Base-by-base conservation (phyloP, 2,797 vertebrate species). In the Furcifer pardalis region DNA sequence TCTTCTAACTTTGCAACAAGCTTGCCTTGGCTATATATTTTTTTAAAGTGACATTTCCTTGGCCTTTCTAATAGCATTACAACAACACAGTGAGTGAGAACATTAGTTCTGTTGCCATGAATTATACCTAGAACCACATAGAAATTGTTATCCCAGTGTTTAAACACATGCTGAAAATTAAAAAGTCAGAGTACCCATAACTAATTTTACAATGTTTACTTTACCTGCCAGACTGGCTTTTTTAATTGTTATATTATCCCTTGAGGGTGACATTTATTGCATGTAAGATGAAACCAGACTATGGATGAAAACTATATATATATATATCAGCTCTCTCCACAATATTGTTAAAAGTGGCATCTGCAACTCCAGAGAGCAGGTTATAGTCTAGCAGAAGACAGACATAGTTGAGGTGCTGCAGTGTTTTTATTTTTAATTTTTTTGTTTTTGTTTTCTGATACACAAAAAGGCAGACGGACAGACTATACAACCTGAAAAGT, bases 301-400 rank as follows among this genome's bases (percentile, higher is more conserved):
- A 42, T 35, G 15, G 19, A 7, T 5, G 35, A 32, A 37, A 76
- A 42, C 23, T 42, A 59, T 35, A 30, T 52, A 76, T 35, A 30
- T 52, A 76, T 76, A 72, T 66, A 17, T 65, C 32, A 52, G 25
- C 6, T 68, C 74, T 30, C 56, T 32, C 12, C 37, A 81, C 49
- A 71, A n/a, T 15, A 42, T 60, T 17, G 42, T 60, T 59, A 59
- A n/a, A 81, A 59, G 13, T 60, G 8, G 4, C 40, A 12, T n/a
- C 6, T 73, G n/a, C 59, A 73, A 7, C 6, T 25, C 27, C 63
- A 49, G 7, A 15, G 0, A 0, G 27, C 46, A 40, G 0, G 5
- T 69, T 74, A 59, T 1, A 0, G 0, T 52, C 35, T 32, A 84
- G 81, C 4, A 74, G 77, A 87, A 85, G 30, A 5, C 27, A 37